phyloP scores from a whole-genome alignment of 2,888 invertebrate species.

The Microplitis deprimator region DNA sequence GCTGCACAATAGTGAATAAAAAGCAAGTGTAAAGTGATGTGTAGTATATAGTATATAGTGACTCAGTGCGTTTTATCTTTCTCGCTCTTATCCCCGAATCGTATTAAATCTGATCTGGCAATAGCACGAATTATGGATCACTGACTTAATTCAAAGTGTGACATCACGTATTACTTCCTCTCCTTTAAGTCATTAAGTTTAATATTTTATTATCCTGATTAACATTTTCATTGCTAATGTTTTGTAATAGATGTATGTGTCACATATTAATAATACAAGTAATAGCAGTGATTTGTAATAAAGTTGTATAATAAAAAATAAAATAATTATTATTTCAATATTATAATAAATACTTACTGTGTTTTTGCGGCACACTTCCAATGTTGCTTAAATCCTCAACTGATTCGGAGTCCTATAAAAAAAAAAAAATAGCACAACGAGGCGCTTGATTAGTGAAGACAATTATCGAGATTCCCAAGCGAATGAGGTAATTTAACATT shows the following conservation, averaged over 20 bases:
- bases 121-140: slow-evolving; percentile 47
- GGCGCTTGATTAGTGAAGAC: slow-evolving; percentile 43
- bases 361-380: slow-evolving; percentile 62
- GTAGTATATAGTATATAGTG: slow-evolving; percentile 42
- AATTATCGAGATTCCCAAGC: slow-evolving; percentile 50
- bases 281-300: not conserved
- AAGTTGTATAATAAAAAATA: not conserved
- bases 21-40: slow-evolving; percentile 35
- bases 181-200: slow-evolving; percentile 25
- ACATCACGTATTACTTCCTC: slow-evolving; percentile 48
- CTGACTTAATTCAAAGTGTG: slow-evolving; percentile 50
- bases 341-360: slow-evolving; percentile 59
- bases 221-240: slow-evolving; percentile 6
- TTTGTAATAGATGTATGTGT: slow-evolving; percentile 15
- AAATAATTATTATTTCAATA: slow-evolving; percentile 6
- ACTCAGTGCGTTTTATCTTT: slow-evolving; percentile 46
- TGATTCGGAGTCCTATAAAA: slow-evolving; percentile 72
- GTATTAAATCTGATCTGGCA: slow-evolving; percentile 34
- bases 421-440: slow-evolving; percentile 42
- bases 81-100: slow-evolving; percentile 38
- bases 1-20: slow-evolving; percentile 47
- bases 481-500: slow-evolving; percentile 50
- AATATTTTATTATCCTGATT: slow-evolving; percentile 20
- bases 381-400: slow-evolving; percentile 70
- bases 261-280: not conserved